Evolutionary conservation across 64 coral and sea anemone species (phyloP).

Genomic region (Actinia tenebrosa): DNA sequence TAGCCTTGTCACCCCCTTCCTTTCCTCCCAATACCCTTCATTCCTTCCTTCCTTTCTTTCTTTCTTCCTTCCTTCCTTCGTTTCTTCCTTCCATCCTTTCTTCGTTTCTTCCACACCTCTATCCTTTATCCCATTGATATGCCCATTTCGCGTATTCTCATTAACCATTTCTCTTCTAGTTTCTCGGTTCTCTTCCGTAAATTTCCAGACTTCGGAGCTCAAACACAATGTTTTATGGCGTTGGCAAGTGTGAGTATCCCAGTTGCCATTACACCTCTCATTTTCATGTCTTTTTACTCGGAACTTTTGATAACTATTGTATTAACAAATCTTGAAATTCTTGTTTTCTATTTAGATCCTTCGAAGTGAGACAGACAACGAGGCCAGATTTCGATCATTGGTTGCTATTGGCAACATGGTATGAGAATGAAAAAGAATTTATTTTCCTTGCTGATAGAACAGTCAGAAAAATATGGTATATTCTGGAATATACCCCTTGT

Average conservation of each 20-base stretch:
- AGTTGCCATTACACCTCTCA: not conserved
- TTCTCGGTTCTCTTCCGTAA: conserved; percentile 66
- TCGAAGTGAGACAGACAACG: conserved; percentile 48
- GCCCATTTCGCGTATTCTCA: not conserved
- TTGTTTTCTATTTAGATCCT: conserved; percentile 32
- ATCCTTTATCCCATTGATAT: no score
- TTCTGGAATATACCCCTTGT: no score
- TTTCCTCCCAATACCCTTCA: no score
- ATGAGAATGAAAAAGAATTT: not conserved
- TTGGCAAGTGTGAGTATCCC: conserved; percentile 55
- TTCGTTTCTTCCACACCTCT: not conserved
- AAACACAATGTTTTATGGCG: conserved; percentile 56
- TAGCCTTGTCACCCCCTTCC: no score
- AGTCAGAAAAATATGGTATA: no score
- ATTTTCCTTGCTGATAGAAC: no score
- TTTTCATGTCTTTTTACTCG: not conserved
- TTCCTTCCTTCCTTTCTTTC: not conserved
- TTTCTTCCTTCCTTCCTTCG: not conserved
- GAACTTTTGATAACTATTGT: not conserved
- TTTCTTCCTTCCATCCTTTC: not conserved
- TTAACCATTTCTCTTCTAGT: conserved; percentile 33
- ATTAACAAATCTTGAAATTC: not conserved
- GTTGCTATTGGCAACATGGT: conserved; percentile 64
- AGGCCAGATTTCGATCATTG: conserved; percentile 56
- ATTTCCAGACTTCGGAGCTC: conserved; percentile 69